Conservation (phyloP, 2,113 vertebrate species). For the Hystrix brachyura region DNA sequence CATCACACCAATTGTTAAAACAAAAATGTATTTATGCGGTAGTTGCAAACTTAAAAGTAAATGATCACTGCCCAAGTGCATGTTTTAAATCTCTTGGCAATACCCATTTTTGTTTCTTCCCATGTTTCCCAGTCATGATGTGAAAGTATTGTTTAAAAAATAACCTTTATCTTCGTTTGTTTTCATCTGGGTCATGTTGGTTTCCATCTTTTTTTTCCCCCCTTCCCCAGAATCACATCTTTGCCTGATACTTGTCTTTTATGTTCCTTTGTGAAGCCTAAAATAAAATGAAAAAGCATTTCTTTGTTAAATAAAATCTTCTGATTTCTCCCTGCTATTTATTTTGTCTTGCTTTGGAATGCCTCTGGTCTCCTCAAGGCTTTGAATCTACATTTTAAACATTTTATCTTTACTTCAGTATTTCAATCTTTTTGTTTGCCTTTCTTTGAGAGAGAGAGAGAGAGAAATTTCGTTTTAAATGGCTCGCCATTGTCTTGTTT, state of each 20-base stretch:
- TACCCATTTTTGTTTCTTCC: background rate
- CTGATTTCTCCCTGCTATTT: constrained; percentile 32
- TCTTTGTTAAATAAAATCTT: constrained; percentile 44
- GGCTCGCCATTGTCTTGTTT: constrained; percentile 59
- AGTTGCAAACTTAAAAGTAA: constrained; percentile 42
- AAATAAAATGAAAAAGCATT: constrained; percentile 53
- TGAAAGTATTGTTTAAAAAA: constrained; percentile 47
- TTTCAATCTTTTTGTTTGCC: constrained; percentile 65
- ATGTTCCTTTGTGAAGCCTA: constrained; percentile 20
- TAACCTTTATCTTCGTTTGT: background rate
- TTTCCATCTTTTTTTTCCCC: constrained; percentile 8
- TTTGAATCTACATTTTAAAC: constrained; percentile 53
- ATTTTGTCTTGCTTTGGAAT: constrained; percentile 60
- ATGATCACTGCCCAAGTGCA: background rate
- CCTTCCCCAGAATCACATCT: background rate
- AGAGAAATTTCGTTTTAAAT: constrained; percentile 56
- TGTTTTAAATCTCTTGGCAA: constrained; percentile 36
- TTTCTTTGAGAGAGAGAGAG: background rate
- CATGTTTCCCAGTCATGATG: background rate
- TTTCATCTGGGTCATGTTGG: constrained; percentile 32
- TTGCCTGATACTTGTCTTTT: constrained; percentile 71
- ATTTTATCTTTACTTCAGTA: constrained; percentile 52
- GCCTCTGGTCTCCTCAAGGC: constrained; percentile 23
- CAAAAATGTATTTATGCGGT: constrained; percentile 10
- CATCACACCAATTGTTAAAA: constrained; percentile 35